Conservation (phyloP, 1,140 invertebrate species). For the Arion vulgaris region DNA sequence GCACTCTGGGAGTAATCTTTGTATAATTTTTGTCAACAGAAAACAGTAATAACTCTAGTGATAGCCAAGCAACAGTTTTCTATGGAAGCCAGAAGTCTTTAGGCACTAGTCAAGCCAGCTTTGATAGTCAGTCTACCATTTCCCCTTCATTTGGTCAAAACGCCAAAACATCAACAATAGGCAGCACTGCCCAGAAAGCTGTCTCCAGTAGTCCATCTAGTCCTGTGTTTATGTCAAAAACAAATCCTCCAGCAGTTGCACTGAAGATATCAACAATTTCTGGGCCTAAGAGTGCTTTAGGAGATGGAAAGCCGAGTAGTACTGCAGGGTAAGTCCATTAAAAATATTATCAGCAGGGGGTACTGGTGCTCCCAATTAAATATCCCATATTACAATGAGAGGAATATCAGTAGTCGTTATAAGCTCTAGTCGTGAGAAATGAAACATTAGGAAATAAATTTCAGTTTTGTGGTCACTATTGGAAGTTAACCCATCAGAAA, state of each 20-base stretch:
- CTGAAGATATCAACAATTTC: conserved; percentile 50
- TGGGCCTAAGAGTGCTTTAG: conserved; percentile 31
- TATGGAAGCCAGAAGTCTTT: conserved; percentile 29
- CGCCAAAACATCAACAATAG: background rate
- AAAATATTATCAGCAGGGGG: too few relatives aligned
- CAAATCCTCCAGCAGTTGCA: conserved; percentile 14
- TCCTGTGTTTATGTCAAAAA: conserved; percentile 17
- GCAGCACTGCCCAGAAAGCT: background rate
- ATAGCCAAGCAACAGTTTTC: conserved; percentile 7
- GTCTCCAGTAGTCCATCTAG: conserved; percentile 12
- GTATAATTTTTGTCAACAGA: conserved; percentile 2
- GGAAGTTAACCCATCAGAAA: too few relatives aligned
- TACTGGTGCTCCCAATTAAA: too few relatives aligned
- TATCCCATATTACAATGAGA: too few relatives aligned
- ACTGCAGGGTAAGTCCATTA: background rate
- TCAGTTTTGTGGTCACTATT: too few relatives aligned
- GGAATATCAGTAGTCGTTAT: too few relatives aligned
- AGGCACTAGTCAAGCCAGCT: conserved; percentile 25
- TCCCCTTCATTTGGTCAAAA: conserved; percentile 13
- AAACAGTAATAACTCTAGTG: conserved; percentile 1
- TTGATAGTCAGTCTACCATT: conserved; percentile 40
- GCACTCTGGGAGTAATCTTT: background rate
- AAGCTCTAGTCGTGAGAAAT: too few relatives aligned
- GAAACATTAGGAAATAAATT: too few relatives aligned
- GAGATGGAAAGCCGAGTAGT: background rate